Evolutionary conservation across 2,797 vertebrate genomes (phyloP), one percentile per base, ranked within the genome.

Genomic region (Liasis olivaceus): DNA sequence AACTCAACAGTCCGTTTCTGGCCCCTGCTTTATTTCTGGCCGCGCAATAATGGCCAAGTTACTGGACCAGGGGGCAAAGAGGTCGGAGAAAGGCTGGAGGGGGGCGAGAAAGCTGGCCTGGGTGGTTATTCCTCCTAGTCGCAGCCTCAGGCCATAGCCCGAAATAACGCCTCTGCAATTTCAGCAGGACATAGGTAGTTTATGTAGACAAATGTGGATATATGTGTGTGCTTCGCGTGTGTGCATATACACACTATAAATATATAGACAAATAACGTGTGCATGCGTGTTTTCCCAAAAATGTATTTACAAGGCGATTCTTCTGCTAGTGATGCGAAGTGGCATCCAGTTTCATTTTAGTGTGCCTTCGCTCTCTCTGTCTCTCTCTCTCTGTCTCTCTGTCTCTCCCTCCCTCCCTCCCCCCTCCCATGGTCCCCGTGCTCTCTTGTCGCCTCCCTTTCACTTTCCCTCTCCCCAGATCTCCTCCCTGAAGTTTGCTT

Each of bases 21-120:
- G 28, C 97, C 96, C 91, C 94, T 95, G 96, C 94, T 97, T 97
- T n/a, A 56, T 72, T 60, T 96, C 97, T 97, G 97, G 97, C 95
- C 94, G 91, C 22, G 93, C 15, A 95, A 95, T 96, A 92, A 91
- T 92, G 94, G 93, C 93, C 84, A 95, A 95, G 96, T 97, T 92
- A 92, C 92, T 90, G 89, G 95, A 92, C 94, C 0, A 63, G 94
- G 89, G 95, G 93, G 93, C 81, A 89, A n/a, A 12, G 5, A 89
- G 93, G 36, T 77, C 36, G 20, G 24, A 69, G 54, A 8, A 9
- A 69, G 54, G 24, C 15, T 36, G 69, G 14, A 4, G n/a, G 14
- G 14, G 6, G n/a, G 69, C 2, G 3, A n/a, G 36, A n/a, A 51
- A 86, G 26, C 11, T 15, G 17, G 28, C 26, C 14, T 88, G 26